phyloP scores from a whole-genome alignment of 92 coral and sea anemone species.

The Porites evermanni region DNA sequence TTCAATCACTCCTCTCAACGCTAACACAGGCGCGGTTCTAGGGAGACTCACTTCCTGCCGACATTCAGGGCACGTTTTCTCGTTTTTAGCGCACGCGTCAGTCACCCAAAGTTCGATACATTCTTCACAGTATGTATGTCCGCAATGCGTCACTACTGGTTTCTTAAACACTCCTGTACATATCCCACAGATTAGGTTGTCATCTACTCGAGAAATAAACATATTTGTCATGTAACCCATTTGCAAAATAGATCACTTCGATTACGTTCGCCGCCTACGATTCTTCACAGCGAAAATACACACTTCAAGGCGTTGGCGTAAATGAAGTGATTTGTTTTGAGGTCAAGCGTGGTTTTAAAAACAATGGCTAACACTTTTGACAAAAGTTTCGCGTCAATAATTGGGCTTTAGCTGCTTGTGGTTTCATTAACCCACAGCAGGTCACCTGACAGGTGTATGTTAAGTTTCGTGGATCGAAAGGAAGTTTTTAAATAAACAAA shows the following conservation, averaged over 20 bases:
- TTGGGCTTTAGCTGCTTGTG: slow-evolving; percentile 50
- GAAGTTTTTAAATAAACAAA: neutral
- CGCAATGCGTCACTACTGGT: slow-evolving; percentile 89
- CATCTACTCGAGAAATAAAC: slow-evolving; percentile 81
- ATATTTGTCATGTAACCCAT: slow-evolving; percentile 88
- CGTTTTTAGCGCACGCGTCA: slow-evolving; percentile 34
- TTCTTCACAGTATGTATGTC: slow-evolving; percentile 90
- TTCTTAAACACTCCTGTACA: slow-evolving; percentile 91
- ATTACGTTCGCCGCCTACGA: slow-evolving; percentile 23
- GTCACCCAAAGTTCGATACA: slow-evolving; percentile 89
- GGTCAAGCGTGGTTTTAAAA: slow-evolving; percentile 1
- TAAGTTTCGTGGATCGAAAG: neutral
- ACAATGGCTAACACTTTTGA: slow-evolving; percentile 1
- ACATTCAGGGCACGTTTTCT: slow-evolving; percentile 83
- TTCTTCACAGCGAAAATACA: neutral
- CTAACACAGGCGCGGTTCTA: slow-evolving; percentile 78
- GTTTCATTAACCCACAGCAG: slow-evolving; percentile 41
- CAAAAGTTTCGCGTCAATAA: slow-evolving; percentile 13
- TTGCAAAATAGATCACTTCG: neutral
- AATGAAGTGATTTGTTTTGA: slow-evolving; percentile 7
- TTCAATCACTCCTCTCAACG: slow-evolving; percentile 87
- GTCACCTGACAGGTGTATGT: slow-evolving; percentile 41
- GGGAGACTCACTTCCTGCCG: slow-evolving; percentile 63
- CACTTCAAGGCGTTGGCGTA: neutral
- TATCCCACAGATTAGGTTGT: slow-evolving; percentile 90